phyloP scores from a whole-genome alignment of 2,797 vertebrate genomes.

The Choloepus didactylus region DNA sequence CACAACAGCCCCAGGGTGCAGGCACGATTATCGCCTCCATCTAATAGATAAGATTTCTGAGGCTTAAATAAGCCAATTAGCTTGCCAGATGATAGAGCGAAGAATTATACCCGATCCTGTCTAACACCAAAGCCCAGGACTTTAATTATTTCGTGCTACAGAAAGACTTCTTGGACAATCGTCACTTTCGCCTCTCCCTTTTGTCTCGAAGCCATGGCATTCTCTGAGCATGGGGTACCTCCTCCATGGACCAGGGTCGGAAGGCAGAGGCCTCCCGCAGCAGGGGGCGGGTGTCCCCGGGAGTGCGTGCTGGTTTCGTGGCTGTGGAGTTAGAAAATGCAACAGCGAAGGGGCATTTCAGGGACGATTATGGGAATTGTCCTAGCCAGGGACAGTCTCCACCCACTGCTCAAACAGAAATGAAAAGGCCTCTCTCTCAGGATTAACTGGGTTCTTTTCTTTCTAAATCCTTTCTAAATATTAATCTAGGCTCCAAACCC shows the following conservation, averaged over 20 bases:
- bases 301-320: not conserved
- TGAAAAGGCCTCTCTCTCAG: conserved; percentile 57
- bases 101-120: not conserved
- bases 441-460: conserved; percentile 67
- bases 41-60: not conserved
- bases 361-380: not conserved
- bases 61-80: not conserved
- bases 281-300: rapidly evolving
- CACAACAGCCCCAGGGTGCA: not conserved
- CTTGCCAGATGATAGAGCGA: not conserved
- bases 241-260: not conserved
- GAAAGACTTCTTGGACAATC: rapidly evolving
- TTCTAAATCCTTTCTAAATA: conserved; percentile 76
- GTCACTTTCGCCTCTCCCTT: not conserved
- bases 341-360: not conserved
- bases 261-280: rapidly evolving
- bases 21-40: not conserved
- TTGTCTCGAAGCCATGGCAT: not conserved
- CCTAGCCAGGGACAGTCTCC: not conserved
- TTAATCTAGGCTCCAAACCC: not conserved
- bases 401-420: conserved; percentile 64
- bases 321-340: not conserved
- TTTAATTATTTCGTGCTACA: not conserved
- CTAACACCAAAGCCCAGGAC: not conserved
- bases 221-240: not conserved